Percentiles rank a stretch among this genome's conserved stretches.
phyloP scores from a whole-genome alignment of 2,888 invertebrate genomes.

The Drepanosiphum platanoidis region DNA sequence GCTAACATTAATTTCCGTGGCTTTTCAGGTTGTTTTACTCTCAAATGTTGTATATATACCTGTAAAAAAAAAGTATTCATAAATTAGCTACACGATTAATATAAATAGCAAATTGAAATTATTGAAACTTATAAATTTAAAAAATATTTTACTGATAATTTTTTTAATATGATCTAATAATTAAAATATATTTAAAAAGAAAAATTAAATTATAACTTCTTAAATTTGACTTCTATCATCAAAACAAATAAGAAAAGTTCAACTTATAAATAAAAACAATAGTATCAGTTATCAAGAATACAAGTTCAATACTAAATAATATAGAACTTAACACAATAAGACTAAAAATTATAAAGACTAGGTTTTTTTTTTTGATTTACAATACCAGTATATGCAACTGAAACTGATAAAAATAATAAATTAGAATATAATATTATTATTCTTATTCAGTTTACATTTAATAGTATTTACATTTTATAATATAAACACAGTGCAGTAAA shows the following conservation, averaged over 20 bases:
- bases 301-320: too few species aligned
- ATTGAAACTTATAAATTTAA: background rate
- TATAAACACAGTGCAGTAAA: background rate
- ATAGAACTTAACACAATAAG: too few species aligned
- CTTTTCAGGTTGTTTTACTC: slow-evolving; percentile 91
- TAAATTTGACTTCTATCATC: too few species aligned
- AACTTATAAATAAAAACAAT: too few species aligned
- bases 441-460: background rate
- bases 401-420: background rate
- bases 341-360: too few species aligned
- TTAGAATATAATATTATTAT: background rate
- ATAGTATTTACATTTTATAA: background rate
- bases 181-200: background rate
- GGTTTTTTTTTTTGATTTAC: too few species aligned
- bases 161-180: too few species aligned
- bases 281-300: too few species aligned
- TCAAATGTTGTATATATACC: slow-evolving; percentile 98
- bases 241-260: too few species aligned
- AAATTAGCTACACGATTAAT: too few species aligned
- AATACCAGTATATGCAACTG: background rate
- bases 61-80: slow-evolving; percentile 67
- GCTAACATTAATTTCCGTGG: slow-evolving; percentile 93
- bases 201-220: too few species aligned
- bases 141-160: background rate
- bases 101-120: too few species aligned